Conservation (phyloP, 2,888 invertebrate genomes). For the Nomada lathburiana region DNA sequence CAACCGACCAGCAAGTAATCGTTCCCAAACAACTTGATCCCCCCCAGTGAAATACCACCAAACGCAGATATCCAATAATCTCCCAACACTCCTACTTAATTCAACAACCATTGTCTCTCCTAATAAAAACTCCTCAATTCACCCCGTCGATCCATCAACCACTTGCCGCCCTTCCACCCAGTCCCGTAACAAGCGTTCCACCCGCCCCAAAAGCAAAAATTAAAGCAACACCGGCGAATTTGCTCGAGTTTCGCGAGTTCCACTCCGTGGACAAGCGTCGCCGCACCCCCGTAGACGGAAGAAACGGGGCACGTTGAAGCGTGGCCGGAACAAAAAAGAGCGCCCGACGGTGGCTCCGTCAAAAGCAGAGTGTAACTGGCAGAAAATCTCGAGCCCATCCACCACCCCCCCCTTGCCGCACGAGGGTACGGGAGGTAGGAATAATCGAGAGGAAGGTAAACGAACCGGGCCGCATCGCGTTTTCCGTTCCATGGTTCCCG, state of each 20-base stretch:
- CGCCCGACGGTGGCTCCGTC: constrained; percentile 2
- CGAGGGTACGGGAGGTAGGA: constrained; percentile 16
- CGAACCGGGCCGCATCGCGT: constrained; percentile 33
- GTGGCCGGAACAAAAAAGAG: neutral
- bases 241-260: neutral
- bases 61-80: too few species aligned
- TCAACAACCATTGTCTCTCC: neutral
- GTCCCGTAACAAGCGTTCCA: neutral
- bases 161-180: neutral
- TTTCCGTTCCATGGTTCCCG: constrained; percentile 29
- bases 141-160: neutral
- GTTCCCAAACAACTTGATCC: too few species aligned
- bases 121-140: neutral
- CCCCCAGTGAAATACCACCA: too few species aligned
- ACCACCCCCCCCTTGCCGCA: neutral
- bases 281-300: neutral
- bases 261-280: neutral
- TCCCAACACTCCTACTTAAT: too few species aligned
- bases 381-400: constrained; percentile 31
- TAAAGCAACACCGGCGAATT: neutral
- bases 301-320: neutral
- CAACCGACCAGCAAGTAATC: too few species aligned
- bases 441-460: constrained; percentile 42
- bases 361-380: constrained; percentile 35
- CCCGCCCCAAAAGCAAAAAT: neutral